A percentile compares a stretch with the other conserved stretches of the same genome.
Conservation (phyloP, 2,888 invertebrate species). For the Celastrina argiolus region DNA sequence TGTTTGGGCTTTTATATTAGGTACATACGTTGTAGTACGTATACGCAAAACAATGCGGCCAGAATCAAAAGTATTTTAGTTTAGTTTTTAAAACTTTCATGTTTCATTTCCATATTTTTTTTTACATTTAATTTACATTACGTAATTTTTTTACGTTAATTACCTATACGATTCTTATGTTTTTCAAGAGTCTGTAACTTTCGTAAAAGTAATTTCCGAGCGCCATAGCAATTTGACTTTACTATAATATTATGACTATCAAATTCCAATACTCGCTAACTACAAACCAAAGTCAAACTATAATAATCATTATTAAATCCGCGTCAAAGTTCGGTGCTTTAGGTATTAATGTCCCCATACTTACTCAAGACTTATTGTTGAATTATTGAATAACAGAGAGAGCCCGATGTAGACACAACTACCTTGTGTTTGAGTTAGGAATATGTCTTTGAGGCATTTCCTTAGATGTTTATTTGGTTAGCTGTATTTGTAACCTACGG, state of each 20-base stretch:
- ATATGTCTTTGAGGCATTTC: conserved; percentile 1
- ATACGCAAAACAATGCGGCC: too few species aligned
- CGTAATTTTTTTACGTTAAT: too few species aligned
- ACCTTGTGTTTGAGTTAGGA: conserved; percentile 31
- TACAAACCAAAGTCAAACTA: background rate
- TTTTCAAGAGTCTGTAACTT: too few species aligned
- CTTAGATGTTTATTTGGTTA: conserved; percentile 3
- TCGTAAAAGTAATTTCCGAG: too few species aligned
- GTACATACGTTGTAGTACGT: background rate
- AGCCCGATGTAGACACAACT: conserved; percentile 72
- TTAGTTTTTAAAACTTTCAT: too few species aligned
- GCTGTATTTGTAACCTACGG: background rate
- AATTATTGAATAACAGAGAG: conserved; percentile 76
- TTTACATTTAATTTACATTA: too few species aligned
- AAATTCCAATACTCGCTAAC: background rate
- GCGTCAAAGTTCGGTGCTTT: background rate
- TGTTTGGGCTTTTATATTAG: conserved; percentile 30
- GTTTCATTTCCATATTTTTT: too few species aligned
- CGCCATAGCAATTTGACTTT: too few species aligned
- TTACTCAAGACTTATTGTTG: conserved; percentile 75
- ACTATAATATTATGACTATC: too few species aligned
- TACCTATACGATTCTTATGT: too few species aligned
- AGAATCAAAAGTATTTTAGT: too few species aligned
- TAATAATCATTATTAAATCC: background rate
- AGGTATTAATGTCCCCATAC: conserved; percentile 52